Conservation (phyloP, 2,113 vertebrate species). For the Sinocyclocheilus anshuiensis region DNA sequence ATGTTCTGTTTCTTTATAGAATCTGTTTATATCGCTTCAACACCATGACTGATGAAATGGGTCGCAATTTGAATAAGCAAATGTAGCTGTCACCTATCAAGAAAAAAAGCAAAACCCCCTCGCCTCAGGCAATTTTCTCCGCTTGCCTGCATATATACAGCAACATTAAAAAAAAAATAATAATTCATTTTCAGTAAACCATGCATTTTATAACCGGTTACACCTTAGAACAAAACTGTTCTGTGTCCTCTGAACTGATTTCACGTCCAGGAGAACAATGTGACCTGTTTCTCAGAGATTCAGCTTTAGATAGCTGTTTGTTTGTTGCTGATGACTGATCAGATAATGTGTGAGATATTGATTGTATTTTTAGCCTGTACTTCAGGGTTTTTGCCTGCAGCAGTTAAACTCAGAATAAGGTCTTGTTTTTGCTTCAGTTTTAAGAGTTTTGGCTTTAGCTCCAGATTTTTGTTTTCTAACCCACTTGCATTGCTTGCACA, state of each 20-base stretch:
- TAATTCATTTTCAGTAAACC: not conserved
- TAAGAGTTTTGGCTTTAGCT: not conserved
- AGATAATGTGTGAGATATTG: not conserved
- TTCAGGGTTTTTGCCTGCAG: not conserved
- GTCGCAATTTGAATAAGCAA: conserved; percentile 21
- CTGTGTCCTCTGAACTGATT: conserved; percentile 2
- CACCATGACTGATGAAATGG: conserved; percentile 21
- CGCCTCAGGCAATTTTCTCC: not conserved
- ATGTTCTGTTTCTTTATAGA: conserved; percentile 16
- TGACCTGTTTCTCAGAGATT: conserved; percentile 14
- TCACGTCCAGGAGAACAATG: not conserved
- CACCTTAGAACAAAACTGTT: too few relatives aligned
- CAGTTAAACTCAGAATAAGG: not conserved
- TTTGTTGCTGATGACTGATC: conserved; percentile 3
- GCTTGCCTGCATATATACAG: not conserved
- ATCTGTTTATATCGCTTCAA: not conserved
- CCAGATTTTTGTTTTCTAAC: not conserved
- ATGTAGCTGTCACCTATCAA: conserved; percentile 4
- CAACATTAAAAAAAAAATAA: not conserved
- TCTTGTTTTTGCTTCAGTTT: not conserved
- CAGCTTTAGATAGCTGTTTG: not conserved
- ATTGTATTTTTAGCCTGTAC: not conserved
- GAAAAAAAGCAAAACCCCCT: not conserved
- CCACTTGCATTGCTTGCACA: not conserved
- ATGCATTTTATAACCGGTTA: not conserved